A percentile compares a stretch with the other conserved stretches of the same genome.
phyloP scores from a whole-genome alignment of 2,113 vertebrate genomes.

The Melanotaenia duboulayi region DNA sequence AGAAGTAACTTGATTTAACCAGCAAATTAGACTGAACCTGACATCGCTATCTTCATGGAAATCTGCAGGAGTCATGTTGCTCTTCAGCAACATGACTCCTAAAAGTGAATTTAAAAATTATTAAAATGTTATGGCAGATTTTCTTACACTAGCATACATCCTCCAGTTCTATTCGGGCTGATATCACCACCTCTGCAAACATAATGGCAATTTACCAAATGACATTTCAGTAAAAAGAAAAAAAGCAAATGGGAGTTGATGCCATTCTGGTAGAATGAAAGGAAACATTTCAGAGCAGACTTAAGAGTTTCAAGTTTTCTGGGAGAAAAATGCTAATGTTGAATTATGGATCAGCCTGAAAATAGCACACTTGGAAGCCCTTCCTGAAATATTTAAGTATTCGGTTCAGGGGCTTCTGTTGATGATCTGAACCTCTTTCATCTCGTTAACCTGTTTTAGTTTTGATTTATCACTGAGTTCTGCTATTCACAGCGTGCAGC shows the following conservation, averaged over 20 bases:
- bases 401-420: constrained; percentile 70
- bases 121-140: too few species aligned
- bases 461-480: constrained; percentile 33
- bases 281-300: constrained; percentile 48
- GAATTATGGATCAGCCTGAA: constrained; percentile 83
- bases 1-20: too few species aligned
- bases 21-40: too few species aligned
- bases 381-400: constrained; percentile 85
- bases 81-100: too few species aligned
- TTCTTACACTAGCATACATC: too few species aligned
- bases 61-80: too few species aligned
- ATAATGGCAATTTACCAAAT: constrained; percentile 12
- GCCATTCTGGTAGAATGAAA: constrained; percentile 37
- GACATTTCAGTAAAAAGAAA: not conserved
- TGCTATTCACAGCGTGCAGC: constrained; percentile 32
- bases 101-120: too few species aligned
- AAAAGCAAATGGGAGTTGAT: not conserved
- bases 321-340: constrained; percentile 77
- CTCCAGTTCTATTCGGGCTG: too few species aligned
- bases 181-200: not conserved
- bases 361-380: constrained; percentile 81
- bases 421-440: constrained; percentile 62
- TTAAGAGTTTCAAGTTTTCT: constrained; percentile 71
- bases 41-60: too few species aligned
- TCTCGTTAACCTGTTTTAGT: constrained; percentile 58